Evolutionary conservation across 2,113 vertebrate genomes (phyloP), one percentile per base, ranked within the genome.

Genomic region (Neogale vison): DNA sequence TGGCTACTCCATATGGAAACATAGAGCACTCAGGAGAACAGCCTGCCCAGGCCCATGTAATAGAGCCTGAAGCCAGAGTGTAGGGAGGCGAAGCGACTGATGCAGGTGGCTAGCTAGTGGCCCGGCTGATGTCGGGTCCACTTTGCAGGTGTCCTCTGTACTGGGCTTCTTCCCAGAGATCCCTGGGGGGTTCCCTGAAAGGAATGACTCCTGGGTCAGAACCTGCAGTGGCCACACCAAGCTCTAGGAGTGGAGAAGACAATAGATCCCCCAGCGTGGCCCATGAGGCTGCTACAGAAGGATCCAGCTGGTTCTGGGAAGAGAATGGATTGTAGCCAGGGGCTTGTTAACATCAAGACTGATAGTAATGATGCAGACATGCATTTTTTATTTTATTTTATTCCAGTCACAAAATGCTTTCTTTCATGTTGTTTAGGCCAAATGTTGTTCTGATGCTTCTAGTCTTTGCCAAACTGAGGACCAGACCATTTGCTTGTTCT

Each of bases 361-460:
- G 85, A 82, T 36, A 89, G 80, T 34, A 52, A 10, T 5, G 26
- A 82, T 21, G 77, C 17, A 95, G 71, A 76, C 50, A 85, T 50
- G 65, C 12, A 0, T 63, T 95, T 76, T 76, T 89, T 52, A 63
- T 36, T 84, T 93, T 71, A 69, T 61, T 85, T 95, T 50, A 74
- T 82, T 88, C 84, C 24, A 13, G 63, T 69, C 86, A 57, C 84
- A 72, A 71, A 84, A 71, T 93, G 69, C 80, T 92, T 95, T 92
- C 76, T 92, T 95, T 92, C 34, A 7, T 69, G 80, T 92, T 77
- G 59, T 88, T 95, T 89, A 55, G 77, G 50, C 1, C 1, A 81
- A 13, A 92, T 87, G 84, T 90, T 55, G 14, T 87, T 97, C 93
- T 95, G n/a, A 77, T 36, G 50, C 93, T 98, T 95, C 74, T 79